Conservation (phyloP, 2,888 invertebrate genomes). For the Dyspetes luteomarginatus region DNA sequence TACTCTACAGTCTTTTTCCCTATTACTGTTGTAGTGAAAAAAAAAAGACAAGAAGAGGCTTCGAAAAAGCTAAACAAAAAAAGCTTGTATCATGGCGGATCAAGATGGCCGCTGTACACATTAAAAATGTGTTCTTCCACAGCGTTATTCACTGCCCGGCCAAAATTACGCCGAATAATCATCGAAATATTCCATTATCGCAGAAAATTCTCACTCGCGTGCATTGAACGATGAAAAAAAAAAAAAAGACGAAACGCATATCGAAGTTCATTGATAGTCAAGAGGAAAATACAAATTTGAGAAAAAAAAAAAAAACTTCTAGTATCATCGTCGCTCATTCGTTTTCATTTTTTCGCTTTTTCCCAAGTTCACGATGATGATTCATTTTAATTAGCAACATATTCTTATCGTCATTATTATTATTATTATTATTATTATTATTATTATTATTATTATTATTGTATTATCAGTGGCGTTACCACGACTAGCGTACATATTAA, state of each 20-base stretch:
- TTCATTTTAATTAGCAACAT: slow-evolving; percentile 42
- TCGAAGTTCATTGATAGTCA: too few species aligned
- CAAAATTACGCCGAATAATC: slow-evolving; percentile 14
- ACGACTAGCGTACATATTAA: slow-evolving; percentile 60
- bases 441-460: slow-evolving; percentile 66
- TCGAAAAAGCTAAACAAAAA: too few species aligned
- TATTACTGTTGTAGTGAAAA: too few species aligned
- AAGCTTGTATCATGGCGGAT: too few species aligned
- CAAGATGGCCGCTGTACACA: too few species aligned
- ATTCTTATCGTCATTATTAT: slow-evolving; percentile 70
- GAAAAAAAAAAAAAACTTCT: not conserved
- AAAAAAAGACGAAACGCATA: too few species aligned
- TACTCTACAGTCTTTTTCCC: too few species aligned
- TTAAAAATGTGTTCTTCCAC: too few species aligned
- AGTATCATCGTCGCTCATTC: slow-evolving; percentile 19
- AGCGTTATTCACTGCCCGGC: slow-evolving; percentile 57
- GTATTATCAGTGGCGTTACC: slow-evolving; percentile 59
- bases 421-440: slow-evolving; percentile 67
- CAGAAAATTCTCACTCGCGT: too few species aligned
- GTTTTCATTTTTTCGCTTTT: slow-evolving; percentile 8
- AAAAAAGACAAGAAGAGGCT: too few species aligned
- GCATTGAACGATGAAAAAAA: too few species aligned
- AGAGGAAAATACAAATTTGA: not conserved
- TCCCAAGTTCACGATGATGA: slow-evolving; percentile 44
- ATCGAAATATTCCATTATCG: slow-evolving; percentile 21